Percentiles rank a stretch among this genome's conserved stretches.
Evolutionary conservation across 2,113 vertebrate species (phyloP).

Genomic region (Trinectes maculatus): DNA sequence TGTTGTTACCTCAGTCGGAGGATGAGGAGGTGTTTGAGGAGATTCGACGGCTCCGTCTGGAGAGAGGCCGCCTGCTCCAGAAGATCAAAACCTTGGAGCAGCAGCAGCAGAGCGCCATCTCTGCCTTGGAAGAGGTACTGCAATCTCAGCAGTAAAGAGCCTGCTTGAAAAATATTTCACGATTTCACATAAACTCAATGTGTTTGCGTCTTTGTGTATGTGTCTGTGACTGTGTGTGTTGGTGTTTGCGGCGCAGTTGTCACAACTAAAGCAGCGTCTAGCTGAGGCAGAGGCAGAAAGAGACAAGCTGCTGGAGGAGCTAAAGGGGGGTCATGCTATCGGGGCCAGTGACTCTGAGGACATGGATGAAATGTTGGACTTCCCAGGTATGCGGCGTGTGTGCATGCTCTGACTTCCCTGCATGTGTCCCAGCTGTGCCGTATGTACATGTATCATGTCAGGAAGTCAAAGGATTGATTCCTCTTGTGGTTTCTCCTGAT

Average conservation of each 20-base stretch:
- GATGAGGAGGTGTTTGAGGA: conserved; percentile 93
- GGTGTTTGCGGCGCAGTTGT: conserved; percentile 75
- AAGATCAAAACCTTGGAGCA: conserved; percentile 92
- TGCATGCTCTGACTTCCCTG: neutral
- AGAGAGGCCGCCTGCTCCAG: conserved; percentile 90
- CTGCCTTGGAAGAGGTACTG: conserved; percentile 82
- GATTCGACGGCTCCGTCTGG: conserved; percentile 89
- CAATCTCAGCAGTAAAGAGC: neutral
- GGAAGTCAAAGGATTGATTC: neutral
- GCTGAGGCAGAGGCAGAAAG: conserved; percentile 83
- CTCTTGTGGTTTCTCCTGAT: conserved; percentile 20
- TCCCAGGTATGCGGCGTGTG: conserved; percentile 81
- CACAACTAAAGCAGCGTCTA: conserved; percentile 83
- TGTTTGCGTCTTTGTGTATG: neutral
- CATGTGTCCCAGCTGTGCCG: neutral
- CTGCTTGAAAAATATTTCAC: neutral
- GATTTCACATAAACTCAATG: neutral
- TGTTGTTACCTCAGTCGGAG: conserved; percentile 72
- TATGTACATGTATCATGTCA: neutral
- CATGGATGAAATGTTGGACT: conserved; percentile 85
- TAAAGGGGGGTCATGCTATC: conserved; percentile 80
- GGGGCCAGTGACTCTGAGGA: conserved; percentile 79
- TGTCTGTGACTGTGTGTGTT: neutral
- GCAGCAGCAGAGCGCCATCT: conserved; percentile 83
- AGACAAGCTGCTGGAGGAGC: conserved; percentile 85